Conservation (phyloP, 2,888 invertebrate genomes). For the Habroteleia sp. region DNA sequence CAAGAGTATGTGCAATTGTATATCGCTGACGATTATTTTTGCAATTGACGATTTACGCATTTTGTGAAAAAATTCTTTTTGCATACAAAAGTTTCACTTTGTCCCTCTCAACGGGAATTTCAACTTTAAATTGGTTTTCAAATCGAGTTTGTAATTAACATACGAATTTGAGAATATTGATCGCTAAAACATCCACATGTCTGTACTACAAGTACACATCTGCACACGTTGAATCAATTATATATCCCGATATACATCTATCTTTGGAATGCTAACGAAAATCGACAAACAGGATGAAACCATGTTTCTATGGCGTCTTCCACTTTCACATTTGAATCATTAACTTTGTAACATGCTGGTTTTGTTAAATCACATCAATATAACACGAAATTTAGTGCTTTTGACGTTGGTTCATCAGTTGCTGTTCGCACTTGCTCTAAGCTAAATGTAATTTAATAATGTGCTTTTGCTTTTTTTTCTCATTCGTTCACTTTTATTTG, state of each 20-base stretch:
- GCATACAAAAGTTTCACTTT: conserved; percentile 4
- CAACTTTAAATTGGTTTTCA: conserved; percentile 5
- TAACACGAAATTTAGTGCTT: conserved; percentile 56
- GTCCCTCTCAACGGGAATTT: conserved; percentile 5
- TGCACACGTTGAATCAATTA: neutral
- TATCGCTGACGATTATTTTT: too few relatives aligned
- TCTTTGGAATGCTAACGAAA: conserved; percentile 30
- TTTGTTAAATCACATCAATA: conserved; percentile 60
- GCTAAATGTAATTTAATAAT: conserved; percentile 73
- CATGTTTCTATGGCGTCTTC: conserved; percentile 40
- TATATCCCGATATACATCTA: conserved; percentile 10
- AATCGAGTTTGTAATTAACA: conserved; percentile 8
- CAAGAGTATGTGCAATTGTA: too few relatives aligned
- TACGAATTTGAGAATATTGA: conserved; percentile 25
- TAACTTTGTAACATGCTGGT: conserved; percentile 46
- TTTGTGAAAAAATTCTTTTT: too few relatives aligned
- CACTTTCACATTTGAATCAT: conserved; percentile 54
- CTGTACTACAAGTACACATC: neutral
- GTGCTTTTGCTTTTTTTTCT: conserved; percentile 6
- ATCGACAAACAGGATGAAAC: conserved; percentile 42
- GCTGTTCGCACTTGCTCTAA: conserved; percentile 37
- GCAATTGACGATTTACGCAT: too few relatives aligned
- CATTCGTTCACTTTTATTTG: neutral
- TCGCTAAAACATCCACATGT: conserved; percentile 29
- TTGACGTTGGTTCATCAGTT: conserved; percentile 45